These are phyloP conservation scores for Mesochorus sp. DNA, from an alignment of 2,888 invertebrate genomes.

Conservation along the genomic window DNA sequence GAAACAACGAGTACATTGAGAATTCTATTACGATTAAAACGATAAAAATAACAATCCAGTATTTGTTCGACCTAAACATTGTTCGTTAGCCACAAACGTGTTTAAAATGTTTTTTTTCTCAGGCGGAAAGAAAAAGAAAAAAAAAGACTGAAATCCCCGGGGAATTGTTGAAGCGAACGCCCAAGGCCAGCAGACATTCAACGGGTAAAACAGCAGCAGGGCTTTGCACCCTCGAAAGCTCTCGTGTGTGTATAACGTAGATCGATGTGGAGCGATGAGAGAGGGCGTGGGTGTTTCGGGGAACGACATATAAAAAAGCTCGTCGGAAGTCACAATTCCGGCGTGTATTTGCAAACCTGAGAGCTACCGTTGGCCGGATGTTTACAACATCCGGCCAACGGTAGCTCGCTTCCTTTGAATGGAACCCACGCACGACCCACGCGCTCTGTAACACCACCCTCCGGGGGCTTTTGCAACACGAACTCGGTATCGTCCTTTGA, in stretches of 20 bases:
- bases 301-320: not conserved
- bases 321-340: not conserved
- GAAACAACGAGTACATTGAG: no score
- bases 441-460: not conserved
- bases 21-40: no score
- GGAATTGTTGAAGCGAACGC: not conserved
- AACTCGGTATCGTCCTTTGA: no score
- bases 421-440: slow-evolving; percentile 22
- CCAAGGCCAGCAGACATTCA: slow-evolving; percentile 17
- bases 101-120: no score
- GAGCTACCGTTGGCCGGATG: slow-evolving; percentile 32
- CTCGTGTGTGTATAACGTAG: not conserved
- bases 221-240: slow-evolving; percentile 25
- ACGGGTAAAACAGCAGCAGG: not conserved
- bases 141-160: not conserved
- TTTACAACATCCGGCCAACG: slow-evolving; percentile 27
- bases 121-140: not conserved
- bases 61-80: no score
- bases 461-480: slow-evolving; percentile 18
- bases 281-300: slow-evolving; percentile 22
- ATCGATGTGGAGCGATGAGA: slow-evolving; percentile 15
- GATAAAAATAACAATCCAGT: no score
- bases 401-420: not conserved
- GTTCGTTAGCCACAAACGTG: no score
- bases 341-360: slow-evolving; percentile 19